Evolutionary conservation across 2,888 invertebrate genomes (phyloP), one percentile per base, ranked within the genome.

Genomic region (Hydropsyche betteni): DNA sequence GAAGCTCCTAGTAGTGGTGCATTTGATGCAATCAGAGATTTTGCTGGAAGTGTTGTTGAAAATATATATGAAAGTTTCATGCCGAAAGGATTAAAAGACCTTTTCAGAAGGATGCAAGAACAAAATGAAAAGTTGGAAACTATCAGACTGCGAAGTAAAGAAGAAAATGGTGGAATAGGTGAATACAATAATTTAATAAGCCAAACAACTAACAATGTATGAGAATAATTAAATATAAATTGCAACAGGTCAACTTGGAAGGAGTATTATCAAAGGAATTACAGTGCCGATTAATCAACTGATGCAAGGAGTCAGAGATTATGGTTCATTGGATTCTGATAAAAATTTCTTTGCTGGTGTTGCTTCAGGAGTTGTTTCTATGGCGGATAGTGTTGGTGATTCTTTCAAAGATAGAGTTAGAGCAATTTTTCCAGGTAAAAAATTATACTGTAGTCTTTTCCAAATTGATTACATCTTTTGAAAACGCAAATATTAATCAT

Each of bases 281-380:
- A 82, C 83, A 83, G 86, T 87, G 77, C 86, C 89, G 0, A 86
- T 90, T 33, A 90, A 88, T 64, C 87, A 89, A 81, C 83, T 90
- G 77, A 90, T 91, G 86, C 86, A 90, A 0, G 87, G 90, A 0
- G 86, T 82, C 34, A 80, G 83, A 0, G 88, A 87, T 80, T 87
- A 90, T 24, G 90, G 90, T 1, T 90, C 91, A 3, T 82, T 91
- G 81, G 90, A 91, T 84, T 89, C 88, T 36, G 90, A 92, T 83
- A 85, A 88, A 8, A 87, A 88, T 3, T 88, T 89, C 81, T 86
- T 90, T 77, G 81, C 82, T 76, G 86, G 86, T 53, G 80, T 88
- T 55, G 85, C 85, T 0, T 84, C 86, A 0, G 85, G 87, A 0
- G 69, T 68, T 2, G 61, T 78, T 14, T 36, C 58, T 36, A 69